Evolutionary conservation across 1,140 invertebrate species (phyloP).

Genomic region (Calliphora vicina): DNA sequence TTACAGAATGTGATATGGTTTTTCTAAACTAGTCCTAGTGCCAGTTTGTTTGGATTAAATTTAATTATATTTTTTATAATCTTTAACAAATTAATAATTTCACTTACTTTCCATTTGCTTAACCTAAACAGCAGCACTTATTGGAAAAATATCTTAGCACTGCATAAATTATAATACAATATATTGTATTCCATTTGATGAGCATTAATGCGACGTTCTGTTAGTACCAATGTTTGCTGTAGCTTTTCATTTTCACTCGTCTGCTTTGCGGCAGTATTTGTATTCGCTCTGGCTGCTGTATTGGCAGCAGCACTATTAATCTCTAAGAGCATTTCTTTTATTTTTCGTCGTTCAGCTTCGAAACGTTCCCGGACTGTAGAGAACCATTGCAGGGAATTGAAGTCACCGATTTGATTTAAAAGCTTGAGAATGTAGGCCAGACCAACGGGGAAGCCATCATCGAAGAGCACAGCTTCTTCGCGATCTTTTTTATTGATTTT

Average conservation of each 20-base stretch:
- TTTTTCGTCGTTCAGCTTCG: constrained; percentile 69
- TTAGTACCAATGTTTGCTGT: constrained; percentile 93
- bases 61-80: no score
- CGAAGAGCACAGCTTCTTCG: constrained; percentile 82
- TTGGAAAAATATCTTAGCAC: constrained; percentile 93
- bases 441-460: constrained; percentile 98
- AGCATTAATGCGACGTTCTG: constrained; percentile 79
- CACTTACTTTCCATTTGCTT: not conserved
- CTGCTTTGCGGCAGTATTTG: constrained; percentile 45
- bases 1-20: no score
- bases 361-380: constrained; percentile 84
- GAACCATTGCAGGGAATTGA: constrained; percentile 97
- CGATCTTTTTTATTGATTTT: constrained; percentile 81
- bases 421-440: constrained; percentile 77
- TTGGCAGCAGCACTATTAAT: constrained; percentile 35
- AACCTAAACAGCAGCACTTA: no score
- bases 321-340: constrained; percentile 66
- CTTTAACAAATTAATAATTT: not conserved
- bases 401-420: constrained; percentile 77
- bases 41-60: no score
- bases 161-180: constrained; percentile 90
- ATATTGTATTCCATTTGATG: constrained; percentile 90
- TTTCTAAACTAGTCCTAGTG: no score
- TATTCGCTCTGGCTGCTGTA: not conserved
- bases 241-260: constrained; percentile 80